Conservation (phyloP, 2,797 vertebrate species). For the Bradypodion pumilum region DNA sequence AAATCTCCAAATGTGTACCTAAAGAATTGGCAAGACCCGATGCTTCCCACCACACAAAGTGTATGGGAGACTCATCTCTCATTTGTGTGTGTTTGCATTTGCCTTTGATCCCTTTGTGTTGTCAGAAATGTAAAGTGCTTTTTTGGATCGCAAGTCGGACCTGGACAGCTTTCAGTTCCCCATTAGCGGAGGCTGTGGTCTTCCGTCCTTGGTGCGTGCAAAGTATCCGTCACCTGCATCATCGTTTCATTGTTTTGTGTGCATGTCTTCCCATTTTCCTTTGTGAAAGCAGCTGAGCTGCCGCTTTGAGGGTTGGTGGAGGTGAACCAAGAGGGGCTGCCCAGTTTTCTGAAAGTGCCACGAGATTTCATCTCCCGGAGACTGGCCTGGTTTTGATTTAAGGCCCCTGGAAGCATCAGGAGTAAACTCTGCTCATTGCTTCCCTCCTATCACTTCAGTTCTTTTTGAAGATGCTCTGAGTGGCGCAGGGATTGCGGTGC, state of each 20-base stretch:
- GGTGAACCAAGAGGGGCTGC: slow-evolving; percentile 53
- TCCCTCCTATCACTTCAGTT: slow-evolving; percentile 70
- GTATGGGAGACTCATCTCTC: not conserved
- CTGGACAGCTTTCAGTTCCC: slow-evolving; percentile 11
- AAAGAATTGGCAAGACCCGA: not conserved
- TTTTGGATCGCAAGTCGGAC: not conserved
- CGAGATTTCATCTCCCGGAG: slow-evolving; percentile 59
- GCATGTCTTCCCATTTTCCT: slow-evolving; percentile 2
- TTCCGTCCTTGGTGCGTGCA: not conserved
- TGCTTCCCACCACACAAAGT: not conserved
- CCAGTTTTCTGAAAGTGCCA: slow-evolving; percentile 29
- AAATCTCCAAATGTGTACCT: not conserved
- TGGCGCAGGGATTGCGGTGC: slow-evolving; percentile 65
- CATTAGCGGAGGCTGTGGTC: not conserved
- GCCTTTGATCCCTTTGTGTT: not conserved
- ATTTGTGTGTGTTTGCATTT: not conserved
- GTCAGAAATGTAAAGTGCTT: slow-evolving; percentile 29
- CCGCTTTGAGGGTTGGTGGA: slow-evolving; percentile 14
- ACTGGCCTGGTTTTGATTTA: slow-evolving; percentile 56
- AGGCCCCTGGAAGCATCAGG: slow-evolving; percentile 60
- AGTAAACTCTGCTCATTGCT: no score
- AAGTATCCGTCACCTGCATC: no score
- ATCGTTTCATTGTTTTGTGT: not conserved
- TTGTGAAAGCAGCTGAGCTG: slow-evolving; percentile 13
- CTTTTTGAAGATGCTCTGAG: slow-evolving; percentile 62